A percentile compares a stretch with the other conserved stretches of the same genome.
Conservation (phyloP, 2,113 vertebrate species). For the Vidua macroura region DNA sequence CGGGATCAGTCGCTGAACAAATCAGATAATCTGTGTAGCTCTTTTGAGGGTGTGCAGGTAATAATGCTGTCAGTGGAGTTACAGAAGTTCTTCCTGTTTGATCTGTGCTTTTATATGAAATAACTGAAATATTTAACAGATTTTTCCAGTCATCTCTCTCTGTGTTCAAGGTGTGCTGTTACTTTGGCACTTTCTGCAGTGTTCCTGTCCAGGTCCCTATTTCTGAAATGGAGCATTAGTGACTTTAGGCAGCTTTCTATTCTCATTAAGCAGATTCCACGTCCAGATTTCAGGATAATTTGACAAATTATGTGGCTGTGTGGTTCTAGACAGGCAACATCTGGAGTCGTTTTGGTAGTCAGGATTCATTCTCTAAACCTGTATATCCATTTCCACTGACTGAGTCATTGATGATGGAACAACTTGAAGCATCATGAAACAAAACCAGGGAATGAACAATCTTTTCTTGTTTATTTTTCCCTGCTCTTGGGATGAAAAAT, state of each 20-base stretch:
- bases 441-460: not conserved
- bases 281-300: not conserved
- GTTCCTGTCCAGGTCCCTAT: not conserved
- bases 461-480: not conserved
- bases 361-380: not conserved
- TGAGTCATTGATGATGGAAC: not conserved
- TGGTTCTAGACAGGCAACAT: not conserved
- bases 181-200: not conserved
- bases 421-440: not conserved
- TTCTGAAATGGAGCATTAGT: not conserved
- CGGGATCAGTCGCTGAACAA: fast-evolving
- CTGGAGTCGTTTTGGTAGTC: not conserved
- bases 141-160: not conserved
- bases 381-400: not conserved
- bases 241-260: not conserved
- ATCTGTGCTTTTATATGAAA: not conserved
- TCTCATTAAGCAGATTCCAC: not conserved
- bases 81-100: not conserved
- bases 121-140: not conserved
- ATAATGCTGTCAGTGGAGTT: not conserved
- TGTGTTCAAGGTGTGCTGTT: not conserved
- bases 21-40: not conserved
- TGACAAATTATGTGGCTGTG: not conserved
- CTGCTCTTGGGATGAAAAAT: not conserved
- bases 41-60: not conserved